phyloP scores from a whole-genome alignment of 1,140 invertebrate species.

The Scaptomyza hsui region DNA sequence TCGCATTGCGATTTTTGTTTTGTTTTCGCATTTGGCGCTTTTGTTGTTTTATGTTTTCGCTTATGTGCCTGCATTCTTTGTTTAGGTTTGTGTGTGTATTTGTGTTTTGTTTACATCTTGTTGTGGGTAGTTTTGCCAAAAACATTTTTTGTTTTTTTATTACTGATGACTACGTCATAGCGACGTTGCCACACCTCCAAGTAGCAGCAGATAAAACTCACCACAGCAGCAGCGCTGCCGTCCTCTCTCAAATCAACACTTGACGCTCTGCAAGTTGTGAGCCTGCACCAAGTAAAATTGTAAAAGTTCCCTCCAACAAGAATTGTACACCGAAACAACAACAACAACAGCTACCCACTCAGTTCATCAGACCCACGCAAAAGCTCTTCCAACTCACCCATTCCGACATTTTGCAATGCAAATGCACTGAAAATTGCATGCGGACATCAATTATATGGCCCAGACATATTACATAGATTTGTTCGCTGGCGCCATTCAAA shows the following conservation, averaged over 20 bases:
- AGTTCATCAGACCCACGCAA: conserved; percentile 60
- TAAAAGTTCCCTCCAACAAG: conserved; percentile 7
- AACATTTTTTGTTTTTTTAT: conserved; percentile 19
- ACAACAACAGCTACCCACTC: conserved; percentile 11
- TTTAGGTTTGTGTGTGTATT: conserved; percentile 16
- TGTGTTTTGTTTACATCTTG: conserved; percentile 71
- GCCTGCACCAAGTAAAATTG: conserved; percentile 19
- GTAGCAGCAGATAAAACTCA: conserved; percentile 48
- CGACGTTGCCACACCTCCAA: conserved; percentile 63
- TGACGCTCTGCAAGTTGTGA: conserved; percentile 31
- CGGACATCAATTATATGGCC: conserved; percentile 55
- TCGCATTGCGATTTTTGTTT: conserved; percentile 38
- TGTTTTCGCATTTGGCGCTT: conserved; percentile 28
- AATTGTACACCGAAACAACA: neutral
- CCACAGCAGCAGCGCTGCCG: conserved; percentile 37
- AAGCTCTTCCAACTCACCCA: conserved; percentile 39
- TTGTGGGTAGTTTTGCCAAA: conserved; percentile 38
- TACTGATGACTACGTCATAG: conserved; percentile 25
- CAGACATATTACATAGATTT: conserved; percentile 37
- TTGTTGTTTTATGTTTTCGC: conserved; percentile 40
- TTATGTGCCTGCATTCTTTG: neutral
- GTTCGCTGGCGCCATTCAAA: conserved; percentile 23
- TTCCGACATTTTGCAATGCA: conserved; percentile 52
- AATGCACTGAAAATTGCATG: conserved; percentile 73
- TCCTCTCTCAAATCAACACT: conserved; percentile 1